phyloP scores from a whole-genome alignment of 2,888 invertebrate species.

The Brenthis daphne region DNA sequence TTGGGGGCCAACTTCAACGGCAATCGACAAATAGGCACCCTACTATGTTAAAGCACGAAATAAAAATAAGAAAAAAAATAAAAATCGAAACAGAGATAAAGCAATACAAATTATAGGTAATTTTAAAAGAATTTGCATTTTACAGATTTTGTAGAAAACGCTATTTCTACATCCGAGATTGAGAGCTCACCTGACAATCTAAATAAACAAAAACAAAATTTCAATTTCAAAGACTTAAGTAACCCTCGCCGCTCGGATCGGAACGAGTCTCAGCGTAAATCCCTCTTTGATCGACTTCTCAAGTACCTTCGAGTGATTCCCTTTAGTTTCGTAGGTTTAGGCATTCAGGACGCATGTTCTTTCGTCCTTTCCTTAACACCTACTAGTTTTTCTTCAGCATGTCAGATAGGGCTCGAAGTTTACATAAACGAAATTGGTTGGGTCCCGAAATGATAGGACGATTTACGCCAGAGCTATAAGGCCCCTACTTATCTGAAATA shows the following conservation, averaged over 20 bases:
- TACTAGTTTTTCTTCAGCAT: constrained; percentile 40
- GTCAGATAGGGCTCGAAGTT: constrained; percentile 36
- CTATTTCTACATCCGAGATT: constrained; percentile 36
- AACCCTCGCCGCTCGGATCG: constrained; percentile 47
- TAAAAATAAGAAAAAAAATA: not conserved
- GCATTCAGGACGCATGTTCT: constrained; percentile 53
- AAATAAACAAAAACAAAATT: constrained; percentile 72
- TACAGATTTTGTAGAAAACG: constrained; percentile 17
- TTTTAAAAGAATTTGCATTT: constrained; percentile 17
- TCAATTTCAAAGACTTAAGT: constrained; percentile 64
- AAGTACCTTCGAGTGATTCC: constrained; percentile 54
- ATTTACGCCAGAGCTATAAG: constrained; percentile 34
- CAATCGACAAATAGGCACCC: constrained; percentile 21
- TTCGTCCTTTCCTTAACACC: constrained; percentile 38
- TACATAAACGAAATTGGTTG: constrained; percentile 40
- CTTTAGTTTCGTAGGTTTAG: constrained; percentile 58
- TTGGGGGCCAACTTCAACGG: constrained; percentile 41
- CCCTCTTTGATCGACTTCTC: constrained; percentile 73
- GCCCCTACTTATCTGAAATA: constrained; percentile 33
- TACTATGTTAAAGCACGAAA: not conserved
- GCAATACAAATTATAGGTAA: not conserved
- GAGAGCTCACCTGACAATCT: constrained; percentile 59
- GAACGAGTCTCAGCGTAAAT: constrained; percentile 63
- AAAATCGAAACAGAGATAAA: not conserved
- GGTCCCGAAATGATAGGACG: constrained; percentile 34